Base-by-base conservation (phyloP, 2,113 vertebrate genomes). In the Parus major region DNA sequence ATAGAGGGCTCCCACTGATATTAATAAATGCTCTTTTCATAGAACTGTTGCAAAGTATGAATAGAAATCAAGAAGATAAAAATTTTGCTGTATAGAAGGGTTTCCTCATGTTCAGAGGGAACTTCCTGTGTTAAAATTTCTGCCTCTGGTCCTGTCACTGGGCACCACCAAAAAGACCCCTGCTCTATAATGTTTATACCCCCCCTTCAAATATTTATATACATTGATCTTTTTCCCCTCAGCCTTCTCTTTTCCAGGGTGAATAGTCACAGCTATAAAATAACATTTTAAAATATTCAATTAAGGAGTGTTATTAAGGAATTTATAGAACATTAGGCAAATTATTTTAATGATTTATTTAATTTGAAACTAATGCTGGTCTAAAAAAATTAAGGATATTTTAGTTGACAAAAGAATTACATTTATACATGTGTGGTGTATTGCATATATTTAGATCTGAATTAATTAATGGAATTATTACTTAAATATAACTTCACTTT, bases 31-130 rank as follows among this genome's bases (percentile, higher is more conserved):
- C 22, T 55, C 76, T 83, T 86, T 86, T 94, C 79, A 86, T 47
- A 46, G 76, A 86, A 75, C 46, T 70, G 41, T 57, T 81, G 19
- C 33, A 92, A 75, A 66, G 81, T 77, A 65, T 86, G 90, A 93
- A 90, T 90, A 81, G 86, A 94, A 92, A 92, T 93, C 53, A 90
- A 28, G 44, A 64, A 55, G 7, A 59, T 28, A 70, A 82, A 72
- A 83, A 9, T n/a, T 76, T 31, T 46, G 7, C 49, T 44, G 9
- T 6, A 27, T 5, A 36, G n/a, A 72, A 77, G 11, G 18, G 2
- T n/a, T 76, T 50, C 35, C 33, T 70, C 28, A 66, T 79, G 16
- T n/a, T 75, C 56, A 63, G 31, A 57, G 3, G 5, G 7, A 61
- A 25, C 0, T 2, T 41, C 10, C 15, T 21, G 4, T 46, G 10